Percentiles rank a stretch among this genome's conserved stretches.
Conservation (phyloP, 2,888 invertebrate species). For the Drosophila rubida region DNA sequence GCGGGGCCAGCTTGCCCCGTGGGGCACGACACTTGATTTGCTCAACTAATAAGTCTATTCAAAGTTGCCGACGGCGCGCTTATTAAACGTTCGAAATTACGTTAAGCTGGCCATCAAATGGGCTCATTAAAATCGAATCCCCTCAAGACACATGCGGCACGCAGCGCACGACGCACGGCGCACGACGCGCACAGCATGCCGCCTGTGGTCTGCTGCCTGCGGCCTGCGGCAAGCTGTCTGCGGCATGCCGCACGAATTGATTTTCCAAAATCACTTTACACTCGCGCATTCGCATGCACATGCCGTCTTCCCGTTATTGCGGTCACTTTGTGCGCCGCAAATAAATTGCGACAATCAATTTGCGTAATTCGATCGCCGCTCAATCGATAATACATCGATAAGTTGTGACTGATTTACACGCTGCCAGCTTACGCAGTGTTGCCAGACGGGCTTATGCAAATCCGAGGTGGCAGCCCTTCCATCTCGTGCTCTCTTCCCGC, state of each 20-base stretch:
- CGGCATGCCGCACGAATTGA: conserved; percentile 1
- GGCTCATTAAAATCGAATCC: conserved; percentile 50
- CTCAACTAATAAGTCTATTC: conserved; percentile 48
- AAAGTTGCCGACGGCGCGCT: conserved; percentile 29
- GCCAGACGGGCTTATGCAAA: background rate
- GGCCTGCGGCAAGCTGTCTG: conserved; percentile 2
- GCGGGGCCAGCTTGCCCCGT: background rate
- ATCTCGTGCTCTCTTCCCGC: too few relatives aligned
- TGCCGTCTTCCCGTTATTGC: background rate
- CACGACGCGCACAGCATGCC: background rate
- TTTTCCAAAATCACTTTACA: background rate
- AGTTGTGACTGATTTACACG: background rate
- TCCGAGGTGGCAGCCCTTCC: background rate
- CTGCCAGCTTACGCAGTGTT: background rate
- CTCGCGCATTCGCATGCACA: background rate
- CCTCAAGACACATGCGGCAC: background rate
- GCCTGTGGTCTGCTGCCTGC: background rate
- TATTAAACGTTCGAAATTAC: conserved; percentile 39
- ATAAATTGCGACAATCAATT: conserved; percentile 2
- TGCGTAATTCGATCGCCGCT: too few relatives aligned
- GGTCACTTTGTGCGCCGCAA: background rate
- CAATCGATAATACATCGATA: conserved; percentile 5
- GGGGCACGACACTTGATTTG: conserved; percentile 24
- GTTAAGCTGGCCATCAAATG: conserved; percentile 41
- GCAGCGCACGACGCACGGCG: too few relatives aligned